phyloP scores from a whole-genome alignment of 2,888 invertebrate genomes.

The Acanthopleura granulata region DNA sequence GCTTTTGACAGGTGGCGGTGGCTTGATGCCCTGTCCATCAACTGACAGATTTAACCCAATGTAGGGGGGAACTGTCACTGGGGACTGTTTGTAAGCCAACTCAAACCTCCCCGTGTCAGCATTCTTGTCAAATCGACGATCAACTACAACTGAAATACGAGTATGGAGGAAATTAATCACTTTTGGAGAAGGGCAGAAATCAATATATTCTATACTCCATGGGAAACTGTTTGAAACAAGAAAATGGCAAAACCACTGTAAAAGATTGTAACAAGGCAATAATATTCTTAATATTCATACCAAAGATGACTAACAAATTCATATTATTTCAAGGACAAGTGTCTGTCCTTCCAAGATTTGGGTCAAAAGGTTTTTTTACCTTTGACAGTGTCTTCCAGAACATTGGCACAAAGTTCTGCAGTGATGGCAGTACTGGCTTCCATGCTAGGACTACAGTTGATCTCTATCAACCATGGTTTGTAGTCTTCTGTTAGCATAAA shows the following conservation, averaged over 20 bases:
- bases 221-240: too few species aligned
- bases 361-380: slow-evolving; percentile 72
- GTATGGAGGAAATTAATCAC: not conserved
- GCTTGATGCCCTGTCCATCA: slow-evolving; percentile 54
- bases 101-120: slow-evolving; percentile 68
- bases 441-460: slow-evolving; percentile 89
- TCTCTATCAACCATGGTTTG: slow-evolving; percentile 90
- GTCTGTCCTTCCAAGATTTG: not conserved
- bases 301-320: too few species aligned
- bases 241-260: too few species aligned
- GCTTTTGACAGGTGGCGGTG: slow-evolving; percentile 28
- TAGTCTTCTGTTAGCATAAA: slow-evolving; percentile 87
- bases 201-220: too few species aligned
- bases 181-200: not conserved
- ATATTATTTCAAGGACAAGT: too few species aligned
- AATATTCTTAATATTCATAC: too few species aligned
- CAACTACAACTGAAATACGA: slow-evolving; percentile 64
- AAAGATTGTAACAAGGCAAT: too few species aligned
- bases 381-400: slow-evolving; percentile 88
- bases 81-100: slow-evolving; percentile 65
- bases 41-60: slow-evolving; percentile 67
- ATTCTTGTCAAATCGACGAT: slow-evolving; percentile 65
- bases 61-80: slow-evolving; percentile 68
- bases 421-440: slow-evolving; percentile 88
- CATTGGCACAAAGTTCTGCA: slow-evolving; percentile 83